Evolutionary conservation across 2,888 invertebrate genomes (phyloP).

Genomic region (Carabus problematicus): DNA sequence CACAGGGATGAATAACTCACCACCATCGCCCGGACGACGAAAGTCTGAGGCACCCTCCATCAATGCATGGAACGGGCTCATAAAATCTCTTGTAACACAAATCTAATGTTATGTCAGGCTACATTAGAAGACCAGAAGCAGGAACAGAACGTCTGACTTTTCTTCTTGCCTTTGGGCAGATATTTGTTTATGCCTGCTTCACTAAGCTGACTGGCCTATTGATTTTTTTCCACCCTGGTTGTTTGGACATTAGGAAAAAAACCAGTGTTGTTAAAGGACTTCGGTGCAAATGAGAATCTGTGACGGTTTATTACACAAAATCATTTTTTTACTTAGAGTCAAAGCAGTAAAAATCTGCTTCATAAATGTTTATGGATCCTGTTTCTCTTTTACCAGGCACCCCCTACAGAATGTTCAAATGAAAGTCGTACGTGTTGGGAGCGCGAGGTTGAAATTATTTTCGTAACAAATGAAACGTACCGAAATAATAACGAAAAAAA

Average conservation of each 20-base stretch:
- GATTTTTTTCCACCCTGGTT: constrained; percentile 23
- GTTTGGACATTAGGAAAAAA: constrained; percentile 1
- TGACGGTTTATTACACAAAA: background rate
- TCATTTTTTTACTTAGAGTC: background rate
- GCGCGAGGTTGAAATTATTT: too few relatives aligned
- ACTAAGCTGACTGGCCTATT: constrained; percentile 29
- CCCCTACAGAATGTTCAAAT: too few relatives aligned
- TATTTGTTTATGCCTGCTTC: constrained; percentile 21
- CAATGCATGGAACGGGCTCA: constrained; percentile 31
- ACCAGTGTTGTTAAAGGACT: constrained; percentile 13
- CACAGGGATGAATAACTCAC: constrained; percentile 21
- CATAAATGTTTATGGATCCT: too few relatives aligned
- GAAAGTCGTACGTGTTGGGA: too few relatives aligned
- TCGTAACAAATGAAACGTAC: too few relatives aligned
- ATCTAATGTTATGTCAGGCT: constrained; percentile 42
- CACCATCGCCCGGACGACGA: background rate
- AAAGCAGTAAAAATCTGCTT: background rate
- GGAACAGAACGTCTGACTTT: constrained; percentile 1
- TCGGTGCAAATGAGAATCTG: constrained; percentile 8
- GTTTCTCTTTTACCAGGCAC: too few relatives aligned
- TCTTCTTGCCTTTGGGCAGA: constrained; percentile 23
- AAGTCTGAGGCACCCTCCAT: constrained; percentile 21
- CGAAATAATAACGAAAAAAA: too few relatives aligned
- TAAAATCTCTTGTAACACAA: constrained; percentile 41
- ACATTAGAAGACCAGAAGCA: constrained; percentile 34